Base-by-base conservation (phyloP, 1,140 invertebrate species). In the Drosophila arizonae region DNA sequence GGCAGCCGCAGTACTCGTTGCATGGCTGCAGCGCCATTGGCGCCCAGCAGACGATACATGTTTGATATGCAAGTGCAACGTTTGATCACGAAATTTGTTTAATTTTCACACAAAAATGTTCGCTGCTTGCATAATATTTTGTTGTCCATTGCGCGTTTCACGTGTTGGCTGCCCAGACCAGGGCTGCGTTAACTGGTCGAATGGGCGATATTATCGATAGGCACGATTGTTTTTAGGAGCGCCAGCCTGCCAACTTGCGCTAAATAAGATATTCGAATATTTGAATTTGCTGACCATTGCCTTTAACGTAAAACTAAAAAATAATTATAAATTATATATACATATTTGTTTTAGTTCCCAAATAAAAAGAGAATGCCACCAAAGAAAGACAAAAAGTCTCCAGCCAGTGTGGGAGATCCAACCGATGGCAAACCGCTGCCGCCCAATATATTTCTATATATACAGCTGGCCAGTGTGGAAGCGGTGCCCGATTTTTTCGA, bases 11-110 rank as follows among this genome's bases (percentile, higher is more conserved):
- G 54, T 26, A 70, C 72, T 17, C 52, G 76, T 52, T 79, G 73
- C 60, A 87, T 30, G 8, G 84, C 65, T 24, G 66, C 56, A 9
- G 81, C 81, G 6, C 75, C 63, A 61, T 90, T 76, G 24, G 73
- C 66, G 36, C 65, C 55, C 36, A 90, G 57, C 68, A 90, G 57
- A 36, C 87, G 87, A 60, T 90, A 90, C 87, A 90, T 90, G 76
- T 74, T 75, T 28, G 15, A 6, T 48, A 9, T 26, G 11, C 56
- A 74, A 70, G 51, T 66, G 72, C 66, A 77, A 77, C 30, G 48
- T 36, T 39, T 26, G 5, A 0, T 11, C 24, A 17, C n/a, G 8
- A 17, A 61, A 36, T 73, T 62, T 62, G 28, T 6, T 69, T 58
- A 75, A 71, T 54, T 65, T 65, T 60, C 48, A 65, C 48, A 62